A percentile compares a stretch with the other conserved stretches of the same genome.
Evolutionary conservation across 1,140 invertebrate species (phyloP).

Genomic region (Diorhabda elongata): DNA sequence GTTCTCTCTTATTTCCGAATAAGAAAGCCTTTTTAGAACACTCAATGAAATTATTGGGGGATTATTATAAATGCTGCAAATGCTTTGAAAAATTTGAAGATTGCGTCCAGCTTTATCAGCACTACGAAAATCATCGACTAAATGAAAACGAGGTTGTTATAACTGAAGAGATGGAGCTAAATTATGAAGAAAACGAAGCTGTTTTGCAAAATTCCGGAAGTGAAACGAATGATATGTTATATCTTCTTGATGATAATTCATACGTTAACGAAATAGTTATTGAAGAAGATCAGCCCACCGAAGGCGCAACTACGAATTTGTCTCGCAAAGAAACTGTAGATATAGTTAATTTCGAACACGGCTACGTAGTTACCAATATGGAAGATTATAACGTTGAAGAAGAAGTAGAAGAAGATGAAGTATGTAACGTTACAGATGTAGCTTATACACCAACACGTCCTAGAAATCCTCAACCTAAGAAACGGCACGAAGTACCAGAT

Average conservation of each 20-base stretch:
- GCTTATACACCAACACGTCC: conserved; percentile 23
- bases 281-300: conserved; percentile 31
- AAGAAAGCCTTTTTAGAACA: conserved; percentile 38
- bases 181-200: conserved; percentile 32
- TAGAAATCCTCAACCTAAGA: conserved; percentile 28
- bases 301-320: neutral
- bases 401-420: conserved; percentile 19
- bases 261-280: conserved; percentile 41
- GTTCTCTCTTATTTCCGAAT: conserved; percentile 28
- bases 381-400: conserved; percentile 28
- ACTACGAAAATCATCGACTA: conserved; percentile 37
- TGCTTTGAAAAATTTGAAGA: conserved; percentile 36
- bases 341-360: conserved; percentile 41
- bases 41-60: conserved; percentile 33
- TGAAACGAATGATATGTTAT: conserved; percentile 41
- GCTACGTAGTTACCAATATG: conserved; percentile 41
- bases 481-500: conserved; percentile 41
- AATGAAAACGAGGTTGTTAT: conserved; percentile 21
- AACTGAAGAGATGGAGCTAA: conserved; percentile 21
- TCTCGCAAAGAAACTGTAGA: conserved; percentile 23
- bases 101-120: conserved; percentile 36
- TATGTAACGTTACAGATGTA: conserved; percentile 22
- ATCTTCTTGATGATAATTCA: conserved; percentile 29
- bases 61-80: conserved; percentile 39
- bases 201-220: conserved; percentile 25